These are phyloP conservation scores for Campylomormyrus tamandua DNA, from an alignment of 2,113 vertebrate genomes.

Conservation along the genomic window DNA sequence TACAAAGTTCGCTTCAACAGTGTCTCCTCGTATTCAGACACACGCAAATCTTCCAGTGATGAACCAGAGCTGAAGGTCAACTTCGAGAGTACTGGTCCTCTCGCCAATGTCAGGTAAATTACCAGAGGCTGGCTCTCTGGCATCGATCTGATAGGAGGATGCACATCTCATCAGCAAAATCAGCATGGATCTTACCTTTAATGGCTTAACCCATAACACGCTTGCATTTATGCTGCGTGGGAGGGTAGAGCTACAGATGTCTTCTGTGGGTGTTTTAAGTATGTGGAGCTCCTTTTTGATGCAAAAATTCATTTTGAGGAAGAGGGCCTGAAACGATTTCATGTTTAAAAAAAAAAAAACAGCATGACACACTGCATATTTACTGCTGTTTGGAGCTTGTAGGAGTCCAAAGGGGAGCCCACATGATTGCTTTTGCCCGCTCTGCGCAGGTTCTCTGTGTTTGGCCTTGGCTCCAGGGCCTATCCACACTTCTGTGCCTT, in stretches of 20 bases:
- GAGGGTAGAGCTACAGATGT: neutral
- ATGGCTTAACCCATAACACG: neutral
- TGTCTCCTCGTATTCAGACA: constrained; percentile 88
- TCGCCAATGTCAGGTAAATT: constrained; percentile 87
- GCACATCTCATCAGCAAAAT: neutral
- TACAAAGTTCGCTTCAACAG: constrained; percentile 99
- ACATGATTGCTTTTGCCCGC: neutral
- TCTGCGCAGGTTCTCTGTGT: constrained; percentile 81
- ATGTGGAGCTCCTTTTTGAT: neutral
- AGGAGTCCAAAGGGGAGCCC: neutral
- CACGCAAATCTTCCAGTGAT: constrained; percentile 78
- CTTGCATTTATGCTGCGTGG: neutral
- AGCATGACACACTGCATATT: neutral
- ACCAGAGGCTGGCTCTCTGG: neutral
- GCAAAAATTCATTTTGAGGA: constrained; percentile 5
- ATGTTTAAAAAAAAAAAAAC: neutral
- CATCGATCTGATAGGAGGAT: neutral
- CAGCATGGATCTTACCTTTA: neutral
- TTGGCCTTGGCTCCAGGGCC: constrained; percentile 90
- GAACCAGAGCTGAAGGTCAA: constrained; percentile 78
- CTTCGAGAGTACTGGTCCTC: constrained; percentile 87
- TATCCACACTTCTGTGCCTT: constrained; percentile 99
- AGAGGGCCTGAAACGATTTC: neutral
- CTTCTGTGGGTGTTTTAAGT: constrained; percentile 15
- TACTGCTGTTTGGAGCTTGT: neutral